These are phyloP conservation scores for Drosophila mayri DNA, from an alignment of 1,140 invertebrate genomes.

Conservation along the genomic window DNA sequence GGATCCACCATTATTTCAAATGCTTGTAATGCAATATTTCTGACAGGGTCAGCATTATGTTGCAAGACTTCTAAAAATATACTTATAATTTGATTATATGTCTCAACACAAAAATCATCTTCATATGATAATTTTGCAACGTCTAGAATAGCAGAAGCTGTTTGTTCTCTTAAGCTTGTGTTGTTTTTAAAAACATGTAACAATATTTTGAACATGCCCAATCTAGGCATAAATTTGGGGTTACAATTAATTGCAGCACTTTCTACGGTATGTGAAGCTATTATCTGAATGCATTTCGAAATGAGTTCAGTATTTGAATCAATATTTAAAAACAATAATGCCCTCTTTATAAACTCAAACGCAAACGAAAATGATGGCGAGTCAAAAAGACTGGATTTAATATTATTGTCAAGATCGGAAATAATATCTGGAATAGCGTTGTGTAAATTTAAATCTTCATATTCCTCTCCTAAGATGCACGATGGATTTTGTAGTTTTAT, in stretches of 20 bases:
- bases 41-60: slow-evolving; percentile 88
- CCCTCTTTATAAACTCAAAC: slow-evolving; percentile 92
- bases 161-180: slow-evolving; percentile 90
- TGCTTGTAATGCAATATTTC: slow-evolving; percentile 92
- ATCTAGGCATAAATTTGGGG: slow-evolving; percentile 91
- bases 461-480: slow-evolving; percentile 91
- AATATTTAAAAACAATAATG: slow-evolving; percentile 86
- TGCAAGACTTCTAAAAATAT: slow-evolving; percentile 92
- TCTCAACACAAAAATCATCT: slow-evolving; percentile 87
- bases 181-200: slow-evolving; percentile 92
- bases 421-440: slow-evolving; percentile 24
- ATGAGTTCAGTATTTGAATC: slow-evolving; percentile 87
- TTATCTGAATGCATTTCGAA: slow-evolving; percentile 88
- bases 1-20: slow-evolving; percentile 88
- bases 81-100: slow-evolving; percentile 90
- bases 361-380: slow-evolving; percentile 92
- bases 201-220: slow-evolving; percentile 92
- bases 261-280: slow-evolving; percentile 89
- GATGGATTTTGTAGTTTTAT: slow-evolving; percentile 90
- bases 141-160: slow-evolving; percentile 91
- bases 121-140: slow-evolving; percentile 90
- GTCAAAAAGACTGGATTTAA: slow-evolving; percentile 49
- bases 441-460: slow-evolving; percentile 89
- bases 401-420: slow-evolving; percentile 29
- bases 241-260: slow-evolving; percentile 85